Percentiles rank a stretch among this genome's conserved stretches.
These are phyloP conservation scores for Champsocephalus esox DNA, from an alignment of 2,797 vertebrate species.

Conservation along the genomic window DNA sequence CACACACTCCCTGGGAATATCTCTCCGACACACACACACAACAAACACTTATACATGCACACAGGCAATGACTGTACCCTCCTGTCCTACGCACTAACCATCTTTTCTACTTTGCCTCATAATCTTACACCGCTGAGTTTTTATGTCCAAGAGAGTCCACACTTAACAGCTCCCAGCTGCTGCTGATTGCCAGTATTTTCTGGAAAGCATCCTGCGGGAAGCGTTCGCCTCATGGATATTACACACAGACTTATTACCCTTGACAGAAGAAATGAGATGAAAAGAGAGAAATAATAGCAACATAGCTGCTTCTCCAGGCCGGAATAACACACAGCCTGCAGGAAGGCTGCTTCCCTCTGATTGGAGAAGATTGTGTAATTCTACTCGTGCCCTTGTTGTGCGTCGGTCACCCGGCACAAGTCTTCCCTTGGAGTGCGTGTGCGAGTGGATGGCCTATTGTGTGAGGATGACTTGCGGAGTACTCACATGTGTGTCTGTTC, in stretches of 20 bases:
- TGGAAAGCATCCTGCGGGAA: slow-evolving; percentile 73
- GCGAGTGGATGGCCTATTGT: slow-evolving; percentile 30
- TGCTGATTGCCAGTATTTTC: slow-evolving; percentile 72
- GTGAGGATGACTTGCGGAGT: slow-evolving; percentile 33
- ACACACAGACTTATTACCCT: slow-evolving; percentile 72
- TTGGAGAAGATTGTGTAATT: slow-evolving; percentile 67
- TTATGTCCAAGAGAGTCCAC: slow-evolving; percentile 38
- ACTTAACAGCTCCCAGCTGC: slow-evolving; percentile 54
- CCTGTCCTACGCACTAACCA: slow-evolving; percentile 34
- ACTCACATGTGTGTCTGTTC: slow-evolving; percentile 14
- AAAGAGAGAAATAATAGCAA: slow-evolving; percentile 71
- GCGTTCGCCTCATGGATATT: slow-evolving; percentile 66
- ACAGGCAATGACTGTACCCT: slow-evolving; percentile 16
- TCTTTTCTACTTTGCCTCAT: slow-evolving; percentile 49
- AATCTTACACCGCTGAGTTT: slow-evolving; percentile 32
- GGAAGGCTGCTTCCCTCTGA: slow-evolving; percentile 64
- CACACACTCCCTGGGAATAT: slow-evolving; percentile 16
- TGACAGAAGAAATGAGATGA: slow-evolving; percentile 74
- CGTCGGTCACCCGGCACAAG: slow-evolving; percentile 62
- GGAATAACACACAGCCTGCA: slow-evolving; percentile 58
- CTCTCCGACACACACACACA: neutral
- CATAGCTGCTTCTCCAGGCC: slow-evolving; percentile 57
- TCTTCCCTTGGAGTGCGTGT: slow-evolving; percentile 29
- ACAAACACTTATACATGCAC: slow-evolving; percentile 18
- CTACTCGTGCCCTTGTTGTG: slow-evolving; percentile 66